Base-by-base conservation (phyloP, 2,797 vertebrate genomes). In the Dendrocincla fuliginosa region DNA sequence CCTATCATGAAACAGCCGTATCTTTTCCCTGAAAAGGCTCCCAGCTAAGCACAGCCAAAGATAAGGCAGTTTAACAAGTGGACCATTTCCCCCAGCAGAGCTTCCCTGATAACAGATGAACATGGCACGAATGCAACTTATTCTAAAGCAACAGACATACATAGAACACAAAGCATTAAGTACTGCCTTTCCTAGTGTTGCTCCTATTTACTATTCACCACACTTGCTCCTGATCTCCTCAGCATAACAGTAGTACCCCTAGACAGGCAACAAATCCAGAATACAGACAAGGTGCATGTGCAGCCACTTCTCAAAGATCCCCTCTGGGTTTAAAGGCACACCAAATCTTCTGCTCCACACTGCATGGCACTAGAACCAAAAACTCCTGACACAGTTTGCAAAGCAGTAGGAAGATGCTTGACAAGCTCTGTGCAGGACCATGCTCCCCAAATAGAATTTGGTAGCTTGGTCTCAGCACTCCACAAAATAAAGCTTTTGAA, bases 1-100 rank as follows among this genome's bases (percentile, higher is more conserved):
- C 33, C 46, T 42, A 84, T 25, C 2, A 0, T 7, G 25, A 57
- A 68, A 44, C 0, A 71, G 35, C 7, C 0, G 0, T 5, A 42
- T 42, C 28, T 70, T 41, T 33, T 50, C 75, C 41, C 67, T 13
- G 28, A 61, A 49, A 68, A 61, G 30, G 37, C 20, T 68, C 56
- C 27, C 55, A 74, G 13, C 33, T 30, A 71, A 71, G 67, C 67
- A 64, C 0, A 60, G 50, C 11, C 33, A 41, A 63, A 69, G 44
- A 50, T 12, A 39, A 47, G 8, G 39, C 49, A 65, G 16, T 60
- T 77, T 28, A 71, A 61, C 27, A 78, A 23, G 75, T 2, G 71
- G 23, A 27, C 32, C 37, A 28, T 18, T 41, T 50, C 73, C 69
- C 76, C 14, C 67, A 81, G 61, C 15, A 87, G 57, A 56, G 25